Conservation (phyloP, 2,113 vertebrate genomes). For the Hippocampus mohnikei region DNA sequence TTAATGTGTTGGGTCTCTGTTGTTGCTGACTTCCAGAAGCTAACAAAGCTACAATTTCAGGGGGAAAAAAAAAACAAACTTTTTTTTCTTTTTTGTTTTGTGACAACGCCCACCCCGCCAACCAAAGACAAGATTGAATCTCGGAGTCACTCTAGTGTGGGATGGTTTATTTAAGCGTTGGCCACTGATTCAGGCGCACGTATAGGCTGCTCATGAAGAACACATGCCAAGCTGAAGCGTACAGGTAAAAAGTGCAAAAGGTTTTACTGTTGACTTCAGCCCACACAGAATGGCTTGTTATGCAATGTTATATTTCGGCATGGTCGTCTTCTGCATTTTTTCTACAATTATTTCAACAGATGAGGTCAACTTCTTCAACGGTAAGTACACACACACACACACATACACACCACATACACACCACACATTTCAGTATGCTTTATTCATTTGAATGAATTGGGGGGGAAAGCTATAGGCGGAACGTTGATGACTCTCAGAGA, state of each 20-base stretch:
- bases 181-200: slow-evolving; percentile 1
- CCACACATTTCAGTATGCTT: too few relatives aligned
- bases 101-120: not conserved
- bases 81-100: too few relatives aligned
- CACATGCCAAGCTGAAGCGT: not conserved
- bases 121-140: slow-evolving; percentile 19
- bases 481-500: not conserved
- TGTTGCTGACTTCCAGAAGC: not conserved
- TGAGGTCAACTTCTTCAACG: slow-evolving; percentile 19
- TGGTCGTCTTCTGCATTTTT: slow-evolving; percentile 10
- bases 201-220: not conserved
- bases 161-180: slow-evolving; percentile 23
- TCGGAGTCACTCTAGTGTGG: slow-evolving; percentile 16
- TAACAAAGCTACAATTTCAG: not conserved
- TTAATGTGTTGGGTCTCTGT: not conserved
- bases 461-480: not conserved
- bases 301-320: not conserved
- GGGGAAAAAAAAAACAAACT: not conserved
- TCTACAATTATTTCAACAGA: slow-evolving; percentile 8
- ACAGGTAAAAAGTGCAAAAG: not conserved
- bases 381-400: slow-evolving; percentile 33
- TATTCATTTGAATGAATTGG: not conserved
- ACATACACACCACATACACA: too few relatives aligned
- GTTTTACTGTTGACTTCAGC: not conserved
- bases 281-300: slow-evolving; percentile 27